These are phyloP conservation scores for Leiothrix lutea DNA, from an alignment of 2,113 vertebrate genomes.

Conservation along the genomic window DNA sequence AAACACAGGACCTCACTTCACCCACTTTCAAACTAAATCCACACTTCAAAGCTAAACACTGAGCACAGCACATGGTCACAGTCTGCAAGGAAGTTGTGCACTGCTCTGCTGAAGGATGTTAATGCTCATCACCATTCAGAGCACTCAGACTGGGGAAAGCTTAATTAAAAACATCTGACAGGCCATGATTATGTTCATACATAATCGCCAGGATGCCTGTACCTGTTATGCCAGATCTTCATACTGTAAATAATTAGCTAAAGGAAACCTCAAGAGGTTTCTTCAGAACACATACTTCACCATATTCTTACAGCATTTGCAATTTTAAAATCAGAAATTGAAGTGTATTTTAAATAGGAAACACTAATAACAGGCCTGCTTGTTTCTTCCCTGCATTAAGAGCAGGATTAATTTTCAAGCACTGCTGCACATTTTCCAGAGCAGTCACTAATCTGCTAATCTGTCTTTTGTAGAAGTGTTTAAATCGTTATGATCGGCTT, in stretches of 20 bases:
- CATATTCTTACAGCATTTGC: conserved; percentile 12
- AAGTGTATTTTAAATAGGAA: conserved; percentile 54
- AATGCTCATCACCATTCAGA: conserved; percentile 22
- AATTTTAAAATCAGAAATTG: conserved; percentile 10
- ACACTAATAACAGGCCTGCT: conserved; percentile 44
- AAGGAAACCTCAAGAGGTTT: conserved; percentile 36
- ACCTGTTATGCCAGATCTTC: conserved; percentile 55
- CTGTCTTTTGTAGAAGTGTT: conserved; percentile 33
- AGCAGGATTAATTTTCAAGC: conserved; percentile 40
- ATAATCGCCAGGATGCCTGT: conserved; percentile 16
- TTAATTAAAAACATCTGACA: conserved; percentile 56
- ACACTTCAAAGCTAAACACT: neutral
- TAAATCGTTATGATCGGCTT: neutral
- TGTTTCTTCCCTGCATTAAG: conserved; percentile 5
- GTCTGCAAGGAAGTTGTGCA: neutral
- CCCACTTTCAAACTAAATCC: neutral
- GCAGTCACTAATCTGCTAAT: conserved; percentile 41
- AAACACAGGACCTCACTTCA: neutral
- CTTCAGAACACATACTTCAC: conserved; percentile 5
- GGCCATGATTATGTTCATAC: conserved; percentile 22
- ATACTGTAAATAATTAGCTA: conserved; percentile 44
- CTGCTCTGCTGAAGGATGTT: neutral
- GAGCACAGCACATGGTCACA: neutral
- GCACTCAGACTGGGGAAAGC: conserved; percentile 29
- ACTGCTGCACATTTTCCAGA: conserved; percentile 19